Percentiles rank a stretch among this genome's conserved stretches.
These are phyloP conservation scores for Hololepta plana DNA, from an alignment of 2,888 invertebrate genomes.

Conservation along the genomic window DNA sequence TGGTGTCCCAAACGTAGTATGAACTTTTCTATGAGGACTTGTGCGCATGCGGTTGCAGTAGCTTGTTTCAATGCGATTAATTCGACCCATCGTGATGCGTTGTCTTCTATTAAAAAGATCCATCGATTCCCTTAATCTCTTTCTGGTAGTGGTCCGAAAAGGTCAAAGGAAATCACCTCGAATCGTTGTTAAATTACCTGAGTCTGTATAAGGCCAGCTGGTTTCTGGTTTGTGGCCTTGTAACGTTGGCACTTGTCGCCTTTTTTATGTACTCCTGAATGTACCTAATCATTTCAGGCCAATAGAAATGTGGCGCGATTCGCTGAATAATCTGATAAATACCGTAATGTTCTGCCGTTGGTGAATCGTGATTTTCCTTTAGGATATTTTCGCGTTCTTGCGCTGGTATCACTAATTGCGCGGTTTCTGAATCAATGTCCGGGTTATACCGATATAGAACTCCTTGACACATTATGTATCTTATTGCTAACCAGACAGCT, in stretches of 20 bases:
- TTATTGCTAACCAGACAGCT: constrained; percentile 3
- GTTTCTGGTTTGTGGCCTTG: constrained; percentile 13
- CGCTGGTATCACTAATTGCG: no score
- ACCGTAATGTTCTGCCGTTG: constrained; percentile 1
- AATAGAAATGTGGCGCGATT: constrained; percentile 11
- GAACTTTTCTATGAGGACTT: no score
- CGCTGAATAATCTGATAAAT: background rate
- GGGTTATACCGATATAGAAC: constrained; percentile 6
- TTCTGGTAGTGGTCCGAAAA: no score
- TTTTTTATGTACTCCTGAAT: constrained; percentile 10
- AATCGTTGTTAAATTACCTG: constrained; percentile 7
- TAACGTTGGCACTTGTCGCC: constrained; percentile 15
- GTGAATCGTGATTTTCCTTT: background rate
- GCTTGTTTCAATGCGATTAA: no score
- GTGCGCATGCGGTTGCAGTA: no score
- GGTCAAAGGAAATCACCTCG: no score
- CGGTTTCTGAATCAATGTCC: constrained; percentile 8
- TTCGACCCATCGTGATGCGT: no score
- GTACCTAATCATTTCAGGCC: constrained; percentile 11
- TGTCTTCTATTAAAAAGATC: no score
- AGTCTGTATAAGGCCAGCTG: constrained; percentile 15
- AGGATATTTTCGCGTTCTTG: constrained; percentile 5
- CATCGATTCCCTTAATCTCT: no score
- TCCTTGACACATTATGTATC: constrained; percentile 6
- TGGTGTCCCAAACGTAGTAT: no score